Evolutionary conservation across 1,140 invertebrate species (phyloP), one percentile per base, ranked within the genome.

Genomic region (Diorhabda elongata): DNA sequence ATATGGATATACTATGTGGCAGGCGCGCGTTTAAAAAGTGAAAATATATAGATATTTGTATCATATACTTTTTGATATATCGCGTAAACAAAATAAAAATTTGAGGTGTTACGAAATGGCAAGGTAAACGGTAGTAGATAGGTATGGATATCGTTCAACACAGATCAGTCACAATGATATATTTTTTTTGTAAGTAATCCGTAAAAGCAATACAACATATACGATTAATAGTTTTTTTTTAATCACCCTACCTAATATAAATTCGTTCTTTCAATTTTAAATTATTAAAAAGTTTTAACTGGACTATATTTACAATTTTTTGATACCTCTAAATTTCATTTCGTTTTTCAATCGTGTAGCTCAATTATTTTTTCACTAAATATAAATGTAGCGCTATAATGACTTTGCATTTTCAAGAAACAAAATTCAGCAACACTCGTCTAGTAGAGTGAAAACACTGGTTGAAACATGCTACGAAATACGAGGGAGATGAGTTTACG

Each of bases 121-220:
- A 77, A 77, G 76, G 76, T 77, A 77, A 75, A 76, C 26, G 26
- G 26, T 77, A 75, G 76, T 75, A 74, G 75, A 77, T 76, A 77
- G 73, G 73, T 71, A 71, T 61, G 64, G 68, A 59, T 67, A 70
- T 74, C 71, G 42, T 71, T 69, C 73, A 81, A 81, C 79, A 77
- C 77, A 78, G 77, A 79, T 80, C 78, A 80, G 78, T 81, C 79
- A 80, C 77, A 79, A 79, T 81, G 78, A 81, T 81, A 78, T 79
- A 69, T 75, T 72, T 26, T 26, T 26, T 26, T 26, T 26, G 26
- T 26, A 26, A 64, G 76, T 74, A 73, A 73, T 75, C 76, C 78
- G 76, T 77, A 81, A 81, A 52, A 81, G 79, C 79, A 81, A 81
- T 78, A 81, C 79, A 81, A 81, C 79, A 81, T 81, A 78, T 75